These are phyloP conservation scores for Calameuta pallipes DNA, from an alignment of 2,888 invertebrate genomes.

Conservation along the genomic window DNA sequence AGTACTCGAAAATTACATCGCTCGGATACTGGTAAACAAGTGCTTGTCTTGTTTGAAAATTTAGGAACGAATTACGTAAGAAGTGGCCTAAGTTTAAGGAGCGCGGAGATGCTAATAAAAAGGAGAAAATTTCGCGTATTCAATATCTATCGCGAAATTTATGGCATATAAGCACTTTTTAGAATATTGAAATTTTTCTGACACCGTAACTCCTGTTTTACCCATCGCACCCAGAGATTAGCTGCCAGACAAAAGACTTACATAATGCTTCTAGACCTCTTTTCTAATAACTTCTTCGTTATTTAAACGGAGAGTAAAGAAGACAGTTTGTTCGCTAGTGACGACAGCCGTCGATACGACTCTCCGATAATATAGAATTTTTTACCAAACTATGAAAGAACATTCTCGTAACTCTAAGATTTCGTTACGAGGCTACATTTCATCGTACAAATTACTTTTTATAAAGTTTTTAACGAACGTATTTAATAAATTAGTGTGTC, in stretches of 20 bases:
- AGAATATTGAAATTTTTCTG: no score
- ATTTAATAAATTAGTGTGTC: neutral
- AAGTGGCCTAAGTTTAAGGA: neutral
- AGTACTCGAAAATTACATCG: constrained; percentile 72
- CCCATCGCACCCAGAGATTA: no score
- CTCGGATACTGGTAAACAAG: constrained; percentile 69
- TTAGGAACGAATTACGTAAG: neutral
- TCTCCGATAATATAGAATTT: constrained; percentile 48
- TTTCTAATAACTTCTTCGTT: no score
- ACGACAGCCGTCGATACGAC: constrained; percentile 59
- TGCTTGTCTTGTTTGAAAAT: neutral
- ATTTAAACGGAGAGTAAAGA: constrained; percentile 56
- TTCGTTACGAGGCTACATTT: constrained; percentile 62
- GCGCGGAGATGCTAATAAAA: no score
- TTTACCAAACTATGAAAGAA: constrained; percentile 49
- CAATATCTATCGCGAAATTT: neutral
- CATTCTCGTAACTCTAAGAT: constrained; percentile 57
- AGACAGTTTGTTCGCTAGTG: constrained; percentile 48
- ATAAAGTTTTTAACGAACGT: neutral
- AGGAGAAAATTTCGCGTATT: neutral
- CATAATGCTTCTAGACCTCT: no score
- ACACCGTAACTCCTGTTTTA: no score
- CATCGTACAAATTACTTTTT: constrained; percentile 43
- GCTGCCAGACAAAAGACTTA: no score
- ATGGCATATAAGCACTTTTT: neutral